These are phyloP conservation scores for Sylvia atricapilla DNA, from an alignment of 2,113 vertebrate genomes.

Conservation along the genomic window DNA sequence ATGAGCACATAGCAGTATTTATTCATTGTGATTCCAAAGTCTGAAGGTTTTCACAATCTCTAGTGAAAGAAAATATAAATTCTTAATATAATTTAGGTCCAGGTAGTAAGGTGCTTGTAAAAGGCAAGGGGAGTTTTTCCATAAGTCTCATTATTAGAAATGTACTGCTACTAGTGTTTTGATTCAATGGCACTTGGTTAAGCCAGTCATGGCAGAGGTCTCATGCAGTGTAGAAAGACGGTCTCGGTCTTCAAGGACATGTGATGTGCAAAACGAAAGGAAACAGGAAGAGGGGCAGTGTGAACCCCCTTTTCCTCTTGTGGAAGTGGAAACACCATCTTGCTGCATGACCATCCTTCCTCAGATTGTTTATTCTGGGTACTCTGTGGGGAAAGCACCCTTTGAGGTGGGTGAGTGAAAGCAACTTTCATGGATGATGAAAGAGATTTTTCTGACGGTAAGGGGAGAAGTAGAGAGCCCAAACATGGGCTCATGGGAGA, in stretches of 20 bases:
- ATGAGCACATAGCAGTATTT: neutral
- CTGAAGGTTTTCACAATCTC: neutral
- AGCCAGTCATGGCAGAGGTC: neutral
- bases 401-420: neutral
- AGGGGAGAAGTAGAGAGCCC: neutral
- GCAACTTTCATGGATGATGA: neutral
- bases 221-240: neutral
- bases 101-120: neutral
- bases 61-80: neutral
- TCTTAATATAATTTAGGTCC: neutral
- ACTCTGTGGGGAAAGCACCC: neutral
- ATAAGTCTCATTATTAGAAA: neutral
- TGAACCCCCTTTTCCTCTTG: neutral
- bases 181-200: neutral
- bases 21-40: neutral
- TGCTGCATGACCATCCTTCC: neutral
- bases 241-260: fast-evolving
- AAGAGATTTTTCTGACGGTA: neutral
- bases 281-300: neutral
- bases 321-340: neutral
- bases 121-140: neutral
- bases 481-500: neutral
- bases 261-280: neutral
- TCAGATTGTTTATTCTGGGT: neutral
- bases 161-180: neutral